phyloP scores from a whole-genome alignment of 2,797 vertebrate genomes.

The Lepidocolaptes lacrymiger region DNA sequence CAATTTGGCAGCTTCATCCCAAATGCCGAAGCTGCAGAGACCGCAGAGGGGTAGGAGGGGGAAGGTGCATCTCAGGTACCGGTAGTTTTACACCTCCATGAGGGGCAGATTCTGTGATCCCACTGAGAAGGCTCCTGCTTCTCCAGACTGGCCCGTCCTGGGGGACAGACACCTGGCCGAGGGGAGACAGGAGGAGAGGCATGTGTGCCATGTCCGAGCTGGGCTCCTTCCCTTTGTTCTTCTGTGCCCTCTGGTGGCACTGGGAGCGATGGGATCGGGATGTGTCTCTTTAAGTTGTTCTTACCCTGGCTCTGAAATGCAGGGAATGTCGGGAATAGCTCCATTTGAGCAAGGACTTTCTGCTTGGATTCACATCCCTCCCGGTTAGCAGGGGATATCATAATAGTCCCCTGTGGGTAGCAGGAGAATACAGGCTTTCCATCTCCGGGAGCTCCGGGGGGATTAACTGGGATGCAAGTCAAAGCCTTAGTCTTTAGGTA shows the following conservation, averaged over 20 bases:
- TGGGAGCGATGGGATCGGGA: not conserved
- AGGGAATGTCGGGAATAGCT: not conserved
- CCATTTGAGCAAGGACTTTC: not conserved
- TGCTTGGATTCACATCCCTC: not conserved
- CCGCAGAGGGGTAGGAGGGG: not conserved
- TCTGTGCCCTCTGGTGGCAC: constrained; percentile 59
- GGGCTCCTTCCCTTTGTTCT: not conserved
- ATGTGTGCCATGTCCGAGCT: not conserved
- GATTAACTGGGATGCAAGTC: constrained; percentile 29
- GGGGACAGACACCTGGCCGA: not conserved
- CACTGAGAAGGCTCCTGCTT: not conserved
- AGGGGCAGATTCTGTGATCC: not conserved
- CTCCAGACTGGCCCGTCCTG: not conserved
- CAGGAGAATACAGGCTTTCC: not conserved
- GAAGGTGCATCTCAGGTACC: not conserved
- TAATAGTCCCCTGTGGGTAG: not conserved
- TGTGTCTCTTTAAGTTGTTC: not conserved
- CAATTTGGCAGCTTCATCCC: not conserved
- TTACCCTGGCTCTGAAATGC: not conserved
- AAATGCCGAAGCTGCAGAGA: not conserved
- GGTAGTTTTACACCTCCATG: not conserved
- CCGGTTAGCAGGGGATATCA: not conserved
- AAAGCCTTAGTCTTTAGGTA: constrained; percentile 40
- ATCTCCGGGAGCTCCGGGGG: not conserved
- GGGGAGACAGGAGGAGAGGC: not conserved